Percentiles rank a stretch among this genome's conserved stretches.
Evolutionary conservation across 2,888 invertebrate genomes (phyloP).

Genomic region (Nomada ferruginata): DNA sequence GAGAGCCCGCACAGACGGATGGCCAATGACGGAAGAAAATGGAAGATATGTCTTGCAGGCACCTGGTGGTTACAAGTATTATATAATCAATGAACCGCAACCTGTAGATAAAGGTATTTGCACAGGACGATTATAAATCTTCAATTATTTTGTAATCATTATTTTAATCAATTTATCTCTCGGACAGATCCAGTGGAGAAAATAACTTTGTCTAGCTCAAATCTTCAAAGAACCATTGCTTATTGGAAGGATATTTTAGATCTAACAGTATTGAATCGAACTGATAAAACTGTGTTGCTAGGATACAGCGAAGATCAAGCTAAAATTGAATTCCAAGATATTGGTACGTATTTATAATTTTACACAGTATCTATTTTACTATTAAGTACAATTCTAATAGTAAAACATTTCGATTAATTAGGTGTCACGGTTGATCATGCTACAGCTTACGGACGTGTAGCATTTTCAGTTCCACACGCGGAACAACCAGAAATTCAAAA

Average conservation of each 20-base stretch:
- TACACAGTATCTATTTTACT: constrained; percentile 1
- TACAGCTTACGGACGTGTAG: constrained; percentile 97
- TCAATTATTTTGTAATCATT: background rate
- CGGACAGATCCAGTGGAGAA: constrained; percentile 91
- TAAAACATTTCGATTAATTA: constrained; percentile 71
- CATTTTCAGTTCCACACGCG: constrained; percentile 94
- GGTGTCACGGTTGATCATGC: constrained; percentile 91
- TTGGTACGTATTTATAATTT: constrained; percentile 85
- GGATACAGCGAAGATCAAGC: constrained; percentile 91
- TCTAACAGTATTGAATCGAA: constrained; percentile 89
- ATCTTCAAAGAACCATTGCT: constrained; percentile 90
- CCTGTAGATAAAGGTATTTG: constrained; percentile 87
- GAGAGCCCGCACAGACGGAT: constrained; percentile 89
- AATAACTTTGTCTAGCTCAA: constrained; percentile 91
- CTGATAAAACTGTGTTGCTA: constrained; percentile 87
- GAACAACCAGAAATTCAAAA: constrained; percentile 92
- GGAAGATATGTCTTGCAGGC: constrained; percentile 89
- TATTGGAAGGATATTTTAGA: constrained; percentile 94
- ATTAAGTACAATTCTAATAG: constrained; percentile 25
- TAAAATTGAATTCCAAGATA: constrained; percentile 90
- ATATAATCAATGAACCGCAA: constrained; percentile 90
- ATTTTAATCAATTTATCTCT: constrained; percentile 39
- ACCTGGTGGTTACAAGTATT: constrained; percentile 97
- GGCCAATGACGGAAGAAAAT: constrained; percentile 89
- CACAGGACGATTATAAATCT: background rate